Percentiles rank a stretch among this genome's conserved stretches.
phyloP scores from a whole-genome alignment of 2,888 invertebrate genomes.

The Loripinus fragilis region DNA sequence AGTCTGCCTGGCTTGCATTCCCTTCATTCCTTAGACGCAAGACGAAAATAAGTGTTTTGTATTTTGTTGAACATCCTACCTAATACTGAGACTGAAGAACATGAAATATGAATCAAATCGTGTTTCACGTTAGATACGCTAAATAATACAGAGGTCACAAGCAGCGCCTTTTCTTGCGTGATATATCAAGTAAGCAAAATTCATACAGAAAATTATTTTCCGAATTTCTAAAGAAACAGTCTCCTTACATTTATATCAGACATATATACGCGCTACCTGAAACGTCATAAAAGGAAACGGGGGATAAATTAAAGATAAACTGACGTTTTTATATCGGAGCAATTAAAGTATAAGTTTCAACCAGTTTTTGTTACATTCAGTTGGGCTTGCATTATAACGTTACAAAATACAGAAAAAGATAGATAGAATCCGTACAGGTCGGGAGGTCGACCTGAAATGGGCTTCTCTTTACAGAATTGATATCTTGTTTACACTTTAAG shows the following conservation, averaged over 20 bases:
- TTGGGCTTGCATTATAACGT: constrained; percentile 9
- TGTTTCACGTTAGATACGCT: too few species aligned
- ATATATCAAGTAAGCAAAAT: not conserved
- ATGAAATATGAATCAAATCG: too few species aligned
- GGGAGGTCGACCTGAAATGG: not conserved
- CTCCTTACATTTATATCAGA: not conserved
- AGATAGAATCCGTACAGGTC: constrained; percentile 15
- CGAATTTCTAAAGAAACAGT: not conserved
- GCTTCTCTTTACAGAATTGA: constrained; percentile 2
- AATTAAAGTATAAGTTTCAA: constrained; percentile 13
- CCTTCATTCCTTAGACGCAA: too few species aligned
- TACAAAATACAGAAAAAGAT: constrained; percentile 13
- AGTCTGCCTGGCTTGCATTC: too few species aligned
- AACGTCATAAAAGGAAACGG: constrained; percentile 5
- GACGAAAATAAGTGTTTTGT: too few species aligned
- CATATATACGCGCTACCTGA: not conserved
- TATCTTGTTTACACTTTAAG: not conserved
- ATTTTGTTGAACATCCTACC: too few species aligned
- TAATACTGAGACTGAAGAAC: too few species aligned
- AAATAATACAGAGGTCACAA: too few species aligned
- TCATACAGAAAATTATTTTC: not conserved
- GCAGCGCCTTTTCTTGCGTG: not conserved
- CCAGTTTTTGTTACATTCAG: constrained; percentile 1
- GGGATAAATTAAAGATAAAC: not conserved
- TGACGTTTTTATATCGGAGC: constrained; percentile 3